Conservation (phyloP, 2,797 vertebrate genomes). For the Bovichtus variegatus region DNA sequence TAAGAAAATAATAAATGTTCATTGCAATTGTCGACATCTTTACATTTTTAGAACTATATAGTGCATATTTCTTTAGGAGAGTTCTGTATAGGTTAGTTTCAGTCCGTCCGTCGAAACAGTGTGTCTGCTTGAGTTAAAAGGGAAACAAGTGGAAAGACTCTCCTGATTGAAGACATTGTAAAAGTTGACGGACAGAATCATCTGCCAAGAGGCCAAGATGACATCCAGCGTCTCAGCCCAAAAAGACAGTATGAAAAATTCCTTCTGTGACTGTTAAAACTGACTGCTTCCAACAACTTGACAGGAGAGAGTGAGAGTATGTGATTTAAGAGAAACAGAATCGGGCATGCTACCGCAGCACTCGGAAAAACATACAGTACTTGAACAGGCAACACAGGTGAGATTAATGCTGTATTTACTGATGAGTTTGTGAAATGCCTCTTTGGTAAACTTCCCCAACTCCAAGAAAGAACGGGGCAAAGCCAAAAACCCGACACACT, state of each 20-base stretch:
- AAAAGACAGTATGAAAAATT: not conserved
- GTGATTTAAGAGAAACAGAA: not conserved
- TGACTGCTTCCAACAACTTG: not conserved
- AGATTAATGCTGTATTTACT: not conserved
- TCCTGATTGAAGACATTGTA: slow-evolving; percentile 2
- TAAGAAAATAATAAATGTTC: not conserved
- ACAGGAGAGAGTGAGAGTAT: slow-evolving; percentile 7
- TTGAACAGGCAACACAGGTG: not conserved
- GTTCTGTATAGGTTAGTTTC: not conserved
- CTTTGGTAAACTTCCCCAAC: not conserved
- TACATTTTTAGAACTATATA: not conserved
- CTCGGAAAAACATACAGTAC: not conserved
- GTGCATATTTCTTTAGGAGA: not conserved
- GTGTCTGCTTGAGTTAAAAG: not conserved
- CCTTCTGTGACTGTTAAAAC: not conserved
- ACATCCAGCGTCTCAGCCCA: slow-evolving; percentile 1
- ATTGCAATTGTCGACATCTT: no score
- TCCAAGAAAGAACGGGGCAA: not conserved
- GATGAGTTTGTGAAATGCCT: not conserved
- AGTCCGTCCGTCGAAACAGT: not conserved
- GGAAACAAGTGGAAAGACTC: slow-evolving; percentile 9
- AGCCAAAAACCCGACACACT: not conserved
- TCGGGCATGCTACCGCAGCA: not conserved
- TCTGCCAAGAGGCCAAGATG: slow-evolving; percentile 8
- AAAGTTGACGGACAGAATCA: not conserved